Evolutionary conservation across 2,113 vertebrate genomes (phyloP).

Genomic region (Tupaia chinensis): DNA sequence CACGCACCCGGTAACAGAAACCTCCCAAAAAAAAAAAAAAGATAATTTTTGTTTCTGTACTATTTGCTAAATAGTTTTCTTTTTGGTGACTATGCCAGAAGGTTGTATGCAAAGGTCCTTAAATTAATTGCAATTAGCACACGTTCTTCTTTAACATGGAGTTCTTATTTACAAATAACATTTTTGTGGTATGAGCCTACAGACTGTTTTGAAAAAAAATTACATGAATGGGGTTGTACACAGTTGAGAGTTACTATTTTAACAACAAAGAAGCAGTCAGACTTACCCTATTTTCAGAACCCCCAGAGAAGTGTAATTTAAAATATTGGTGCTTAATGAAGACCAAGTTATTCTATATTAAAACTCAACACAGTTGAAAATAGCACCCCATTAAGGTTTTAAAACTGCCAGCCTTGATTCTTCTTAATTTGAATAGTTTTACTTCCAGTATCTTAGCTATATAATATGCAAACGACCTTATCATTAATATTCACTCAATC

Average conservation of each 20-base stretch:
- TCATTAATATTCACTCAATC: conserved; percentile 48
- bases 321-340: conserved; percentile 31
- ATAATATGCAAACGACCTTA: conserved; percentile 46
- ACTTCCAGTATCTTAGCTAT: conserved; percentile 41
- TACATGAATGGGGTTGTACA: background rate
- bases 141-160: background rate
- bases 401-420: conserved; percentile 3
- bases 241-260: background rate
- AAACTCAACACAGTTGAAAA: conserved; percentile 62
- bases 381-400: conserved; percentile 43
- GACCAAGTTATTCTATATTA: conserved; percentile 33
- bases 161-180: background rate
- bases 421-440: conserved; percentile 57
- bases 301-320: conserved; percentile 2
- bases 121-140: background rate
- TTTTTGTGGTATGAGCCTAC: background rate
- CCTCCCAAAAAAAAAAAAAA: background rate
- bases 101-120: background rate
- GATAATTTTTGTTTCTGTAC: conserved; percentile 38
- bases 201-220: conserved; percentile 38
- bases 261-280: background rate
- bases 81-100: conserved; percentile 18
- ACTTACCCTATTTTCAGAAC: conserved; percentile 23
- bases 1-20: too few species aligned
- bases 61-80: background rate